Evolutionary conservation across 2,113 vertebrate genomes (phyloP).

Genomic region (Nansenia antarctica): DNA sequence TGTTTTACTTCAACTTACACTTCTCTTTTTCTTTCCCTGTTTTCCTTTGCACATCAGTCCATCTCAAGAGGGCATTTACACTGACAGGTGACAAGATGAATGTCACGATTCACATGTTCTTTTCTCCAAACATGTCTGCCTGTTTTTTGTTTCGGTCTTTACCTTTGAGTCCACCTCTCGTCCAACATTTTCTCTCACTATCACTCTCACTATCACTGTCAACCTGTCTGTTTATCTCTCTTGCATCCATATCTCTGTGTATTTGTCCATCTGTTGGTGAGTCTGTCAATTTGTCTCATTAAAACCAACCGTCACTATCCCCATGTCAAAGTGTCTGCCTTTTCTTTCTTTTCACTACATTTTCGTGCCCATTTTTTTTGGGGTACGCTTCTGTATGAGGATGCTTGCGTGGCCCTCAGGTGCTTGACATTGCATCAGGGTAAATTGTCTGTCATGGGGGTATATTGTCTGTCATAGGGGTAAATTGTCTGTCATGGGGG

Average conservation of each 20-base stretch:
- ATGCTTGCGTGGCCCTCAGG: too few species aligned
- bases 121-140: slow-evolving; percentile 45
- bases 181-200: too few species aligned
- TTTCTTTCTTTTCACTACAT: not conserved
- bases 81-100: slow-evolving; percentile 44
- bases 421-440: too few species aligned
- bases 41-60: slow-evolving; percentile 1
- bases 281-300: not conserved
- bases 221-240: slow-evolving; percentile 41
- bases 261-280: too few species aligned
- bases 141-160: slow-evolving; percentile 47
- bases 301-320: not conserved
- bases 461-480: too few species aligned
- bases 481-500: too few species aligned
- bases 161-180: slow-evolving; percentile 29
- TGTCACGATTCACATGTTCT: slow-evolving; percentile 49
- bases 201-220: not conserved
- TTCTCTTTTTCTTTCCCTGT: not conserved
- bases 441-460: too few species aligned
- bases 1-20: not conserved
- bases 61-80: slow-evolving; percentile 39
- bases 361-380: not conserved
- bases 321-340: not conserved
- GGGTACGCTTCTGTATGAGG: too few species aligned
- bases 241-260: not conserved